Evolutionary conservation across 1,140 invertebrate species (phyloP), one percentile per base, ranked within the genome.

Genomic region (Pollicipes pollicipes): DNA sequence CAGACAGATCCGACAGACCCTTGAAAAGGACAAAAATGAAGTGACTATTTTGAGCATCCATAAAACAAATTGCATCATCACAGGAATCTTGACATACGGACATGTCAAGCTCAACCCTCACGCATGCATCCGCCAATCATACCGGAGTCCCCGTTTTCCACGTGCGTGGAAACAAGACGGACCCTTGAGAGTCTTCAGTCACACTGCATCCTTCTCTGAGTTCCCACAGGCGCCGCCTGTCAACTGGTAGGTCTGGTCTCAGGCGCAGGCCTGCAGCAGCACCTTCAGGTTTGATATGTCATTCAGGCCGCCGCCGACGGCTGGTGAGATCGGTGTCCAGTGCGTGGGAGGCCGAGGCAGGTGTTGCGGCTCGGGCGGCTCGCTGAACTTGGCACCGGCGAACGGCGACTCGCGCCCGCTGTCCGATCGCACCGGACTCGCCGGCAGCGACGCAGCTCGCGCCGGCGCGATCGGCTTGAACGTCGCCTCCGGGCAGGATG

Each of bases 331-430:
- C 64, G 64, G 28, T 66, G 64, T 21, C 64, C 64, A 66, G 27
- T 27, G n/a, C 3, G 28, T 29, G 27, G 64, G 64, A 21, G 64
- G 64, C 28, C 64, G 64, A 21, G 64, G 64, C 64, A 66, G 17
- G 27, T 28, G 28, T 10, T 29, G 64, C 64, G 64, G 64, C 64
- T 66, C 64, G 8, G 64, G 64, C 10, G 64, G 64, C 64, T 66
- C 64, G 28, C 64, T 66, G 64, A 66, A 66, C 64, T 28, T 66
- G 64, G 64, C 64, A 17, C 64, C 64, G 28, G 64, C 64, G 28
- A 66, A 66, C 64, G 64, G 64, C n/a, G 64, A 66, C 45, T 58
- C 45, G 13, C 45, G 24, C 13, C 45, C 45, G 21, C 45, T 24
- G 8, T 58, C 45, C 10, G 45, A 58, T 24, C 45, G 45, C 45